Conservation (phyloP, 2,888 invertebrate species). For the Geophilus truncorum region DNA sequence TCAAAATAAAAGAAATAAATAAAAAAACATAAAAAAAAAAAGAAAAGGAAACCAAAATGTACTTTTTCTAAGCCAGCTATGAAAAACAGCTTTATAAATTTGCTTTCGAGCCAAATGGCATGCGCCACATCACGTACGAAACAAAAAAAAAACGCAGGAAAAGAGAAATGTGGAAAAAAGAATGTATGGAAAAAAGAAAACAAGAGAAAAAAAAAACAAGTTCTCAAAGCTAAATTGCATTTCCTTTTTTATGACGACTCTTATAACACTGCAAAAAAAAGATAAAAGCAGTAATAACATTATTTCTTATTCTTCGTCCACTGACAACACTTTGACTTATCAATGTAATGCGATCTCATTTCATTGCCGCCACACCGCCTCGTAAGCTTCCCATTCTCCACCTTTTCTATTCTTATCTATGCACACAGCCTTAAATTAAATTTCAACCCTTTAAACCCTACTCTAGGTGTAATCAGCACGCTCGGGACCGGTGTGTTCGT, state of each 20-base stretch:
- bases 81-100: not conserved
- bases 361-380: no score
- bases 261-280: not conserved
- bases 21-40: not conserved
- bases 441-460: conserved; percentile 1
- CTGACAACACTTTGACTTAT: not conserved
- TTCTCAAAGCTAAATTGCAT: not conserved
- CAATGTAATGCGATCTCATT: not conserved
- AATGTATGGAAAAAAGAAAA: not conserved
- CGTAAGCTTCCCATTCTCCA: no score
- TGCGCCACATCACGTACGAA: not conserved
- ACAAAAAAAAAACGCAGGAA: not conserved
- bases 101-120: conserved; percentile 11
- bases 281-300: not conserved
- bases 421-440: conserved; percentile 1
- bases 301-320: not conserved
- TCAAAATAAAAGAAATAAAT: not conserved
- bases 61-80: not conserved
- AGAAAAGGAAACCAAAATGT: not conserved
- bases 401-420: not conserved
- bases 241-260: not conserved
- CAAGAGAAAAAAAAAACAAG: not conserved
- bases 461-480: conserved; percentile 37
- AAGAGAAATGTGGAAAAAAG: not conserved
- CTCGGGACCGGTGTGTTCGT: conserved; percentile 39